Evolutionary conservation across 2,888 invertebrate genomes (phyloP), one percentile per base, ranked within the genome.

Genomic region (Beris morrisii): DNA sequence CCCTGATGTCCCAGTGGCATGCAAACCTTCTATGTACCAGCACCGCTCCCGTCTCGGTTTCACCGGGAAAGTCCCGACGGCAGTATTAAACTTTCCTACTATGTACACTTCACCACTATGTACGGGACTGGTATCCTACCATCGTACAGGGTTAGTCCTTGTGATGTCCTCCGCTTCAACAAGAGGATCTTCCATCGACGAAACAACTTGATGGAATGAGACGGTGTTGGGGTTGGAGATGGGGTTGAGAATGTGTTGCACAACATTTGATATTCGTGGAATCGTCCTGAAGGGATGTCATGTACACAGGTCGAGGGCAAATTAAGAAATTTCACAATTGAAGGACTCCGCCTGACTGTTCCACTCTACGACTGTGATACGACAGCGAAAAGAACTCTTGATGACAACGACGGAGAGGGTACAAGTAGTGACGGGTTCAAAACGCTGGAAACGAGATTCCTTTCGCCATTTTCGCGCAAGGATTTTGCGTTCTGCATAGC

Each of bases 1-100:
- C 64, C 48, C 57, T 53, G 48, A 64, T 31, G 54, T 61, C 66
- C 68, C 65, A 32, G 63, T 53, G 63, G 66, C 66, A 58, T 66
- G 68, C 65, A 65, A 68, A 63, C 57, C 63, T 53, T 38, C 7
- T 38, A 5, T 38, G 38, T 38, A 38, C 38, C 38, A 9, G 38
- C 9, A 38, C 38, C 38, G 38, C 38, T 38, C 38, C 38, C 9
- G 38, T 38, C 38, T 38, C 38, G 38, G 5, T 38, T 38, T 38
- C 7, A 38, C 5, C 38, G 38, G 22, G 3, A 22, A 22, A 22
- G 22, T 22, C 22, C 22, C 22, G 22, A 22, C 22, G 22, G 22
- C 22, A 22, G 22, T 22, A 22, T 22, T 22, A 22, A 22, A 22
- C 22, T 22, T 22, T 22, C 22, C 38, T 9, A 38, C 38, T 38